Conservation (phyloP, 2,113 vertebrate genomes). For the Xyliphius kryptos region DNA sequence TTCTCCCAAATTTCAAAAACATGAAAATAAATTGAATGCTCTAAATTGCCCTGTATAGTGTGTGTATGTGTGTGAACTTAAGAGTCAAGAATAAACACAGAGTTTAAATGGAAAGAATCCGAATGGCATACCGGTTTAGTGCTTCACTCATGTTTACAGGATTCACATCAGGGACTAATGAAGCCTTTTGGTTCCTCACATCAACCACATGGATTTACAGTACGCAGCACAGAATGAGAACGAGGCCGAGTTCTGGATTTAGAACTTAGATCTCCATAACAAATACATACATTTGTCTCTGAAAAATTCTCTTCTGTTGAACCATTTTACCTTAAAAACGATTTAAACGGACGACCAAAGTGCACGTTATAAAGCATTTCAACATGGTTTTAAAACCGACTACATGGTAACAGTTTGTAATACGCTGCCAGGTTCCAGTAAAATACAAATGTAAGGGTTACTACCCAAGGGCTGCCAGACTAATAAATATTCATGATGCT, state of each 20-base stretch:
- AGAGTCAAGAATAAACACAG: too few species aligned
- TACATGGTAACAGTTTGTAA: constrained; percentile 44
- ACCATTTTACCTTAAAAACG: not conserved
- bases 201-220: constrained; percentile 13
- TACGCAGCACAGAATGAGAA: constrained; percentile 30
- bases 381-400: constrained; percentile 13
- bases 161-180: constrained; percentile 20
- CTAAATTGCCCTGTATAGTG: too few species aligned
- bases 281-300: constrained; percentile 28
- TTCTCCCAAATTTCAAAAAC: too few species aligned
- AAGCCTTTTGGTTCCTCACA: constrained; percentile 18
- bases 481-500: constrained; percentile 59
- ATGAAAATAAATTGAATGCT: too few species aligned
- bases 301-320: constrained; percentile 15
- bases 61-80: too few species aligned
- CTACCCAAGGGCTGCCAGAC: constrained; percentile 39
- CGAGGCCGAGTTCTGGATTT: constrained; percentile 1
- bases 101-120: too few species aligned
- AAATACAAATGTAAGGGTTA: constrained; percentile 50
- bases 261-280: constrained; percentile 29
- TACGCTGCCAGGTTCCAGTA: constrained; percentile 47
- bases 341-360: constrained; percentile 39
- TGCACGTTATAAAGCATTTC: constrained; percentile 30
- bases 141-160: not conserved
- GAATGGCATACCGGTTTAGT: too few species aligned